phyloP scores from a whole-genome alignment of 2,888 invertebrate genomes.

The Sceliomorpha sp. region DNA sequence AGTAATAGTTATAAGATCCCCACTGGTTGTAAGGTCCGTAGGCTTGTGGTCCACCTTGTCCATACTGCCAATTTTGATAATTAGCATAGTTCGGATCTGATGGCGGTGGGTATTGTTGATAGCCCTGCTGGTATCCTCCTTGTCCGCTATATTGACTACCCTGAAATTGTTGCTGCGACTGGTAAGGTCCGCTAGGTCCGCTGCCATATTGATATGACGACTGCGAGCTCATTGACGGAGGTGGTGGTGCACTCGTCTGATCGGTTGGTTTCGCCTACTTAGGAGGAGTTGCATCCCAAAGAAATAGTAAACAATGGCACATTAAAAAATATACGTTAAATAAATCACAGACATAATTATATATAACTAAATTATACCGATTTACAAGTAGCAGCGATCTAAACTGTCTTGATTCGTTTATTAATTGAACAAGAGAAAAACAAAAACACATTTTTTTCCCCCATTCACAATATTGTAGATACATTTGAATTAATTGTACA shows the following conservation, averaged over 20 bases:
- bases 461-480: too few relatives aligned
- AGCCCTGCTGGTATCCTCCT: slow-evolving; percentile 81
- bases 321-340: too few relatives aligned
- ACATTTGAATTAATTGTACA: too few relatives aligned
- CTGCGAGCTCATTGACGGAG: slow-evolving; percentile 74
- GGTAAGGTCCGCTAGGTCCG: slow-evolving; percentile 77
- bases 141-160: slow-evolving; percentile 82
- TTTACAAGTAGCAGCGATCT: too few relatives aligned
- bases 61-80: slow-evolving; percentile 78
- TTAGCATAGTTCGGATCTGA: slow-evolving; percentile 79
- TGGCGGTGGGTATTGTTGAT: slow-evolving; percentile 78
- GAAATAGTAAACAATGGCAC: too few relatives aligned
- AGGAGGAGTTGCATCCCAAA: slow-evolving; percentile 75
- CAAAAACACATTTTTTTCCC: too few relatives aligned
- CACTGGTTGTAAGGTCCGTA: slow-evolving; percentile 79
- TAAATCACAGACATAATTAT: too few relatives aligned
- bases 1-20: slow-evolving; percentile 79
- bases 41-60: slow-evolving; percentile 78
- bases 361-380: too few relatives aligned
- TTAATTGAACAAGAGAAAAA: too few relatives aligned
- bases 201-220: slow-evolving; percentile 79
- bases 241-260: slow-evolving; percentile 71
- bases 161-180: slow-evolving; percentile 77
- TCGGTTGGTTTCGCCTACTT: slow-evolving; percentile 74
- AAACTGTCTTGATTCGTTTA: too few relatives aligned